Evolutionary conservation across 2,797 vertebrate species (phyloP).

Genomic region (Serranus cabrilla): DNA sequence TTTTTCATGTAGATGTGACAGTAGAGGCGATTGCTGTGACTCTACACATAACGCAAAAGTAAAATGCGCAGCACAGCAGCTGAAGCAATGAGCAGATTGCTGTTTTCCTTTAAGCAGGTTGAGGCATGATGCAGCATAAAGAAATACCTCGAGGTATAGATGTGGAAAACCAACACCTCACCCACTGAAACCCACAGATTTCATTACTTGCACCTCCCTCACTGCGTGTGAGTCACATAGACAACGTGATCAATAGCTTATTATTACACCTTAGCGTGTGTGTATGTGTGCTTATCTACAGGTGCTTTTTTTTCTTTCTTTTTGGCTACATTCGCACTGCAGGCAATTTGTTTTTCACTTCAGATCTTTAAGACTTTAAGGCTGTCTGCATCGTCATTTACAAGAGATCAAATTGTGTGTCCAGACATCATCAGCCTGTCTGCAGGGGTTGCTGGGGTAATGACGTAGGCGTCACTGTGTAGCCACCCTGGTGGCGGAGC

Average conservation of each 20-base stretch:
- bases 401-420: no score
- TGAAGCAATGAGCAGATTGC: slow-evolving; percentile 23
- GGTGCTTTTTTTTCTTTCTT: slow-evolving; percentile 12
- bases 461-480: no score
- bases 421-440: no score
- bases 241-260: slow-evolving; percentile 70
- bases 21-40: slow-evolving; percentile 20
- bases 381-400: no score
- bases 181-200: slow-evolving; percentile 30
- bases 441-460: no score
- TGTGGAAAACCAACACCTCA: slow-evolving; percentile 46
- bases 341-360: no score
- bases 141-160: slow-evolving; percentile 45
- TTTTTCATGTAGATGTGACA: neutral
- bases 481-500: no score
- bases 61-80: slow-evolving; percentile 15
- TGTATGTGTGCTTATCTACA: slow-evolving; percentile 7
- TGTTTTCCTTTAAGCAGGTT: slow-evolving; percentile 39
- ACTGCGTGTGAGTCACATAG: slow-evolving; percentile 55
- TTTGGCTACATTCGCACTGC: no score
- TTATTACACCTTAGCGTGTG: slow-evolving; percentile 57
- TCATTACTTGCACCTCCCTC: slow-evolving; percentile 47
- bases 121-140: slow-evolving; percentile 69
- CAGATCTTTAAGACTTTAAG: no score
- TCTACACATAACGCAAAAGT: slow-evolving; percentile 25